Percentiles rank a stretch among this genome's conserved stretches.
Conservation (phyloP, 2,113 vertebrate genomes). For the Lagopus leucura region DNA sequence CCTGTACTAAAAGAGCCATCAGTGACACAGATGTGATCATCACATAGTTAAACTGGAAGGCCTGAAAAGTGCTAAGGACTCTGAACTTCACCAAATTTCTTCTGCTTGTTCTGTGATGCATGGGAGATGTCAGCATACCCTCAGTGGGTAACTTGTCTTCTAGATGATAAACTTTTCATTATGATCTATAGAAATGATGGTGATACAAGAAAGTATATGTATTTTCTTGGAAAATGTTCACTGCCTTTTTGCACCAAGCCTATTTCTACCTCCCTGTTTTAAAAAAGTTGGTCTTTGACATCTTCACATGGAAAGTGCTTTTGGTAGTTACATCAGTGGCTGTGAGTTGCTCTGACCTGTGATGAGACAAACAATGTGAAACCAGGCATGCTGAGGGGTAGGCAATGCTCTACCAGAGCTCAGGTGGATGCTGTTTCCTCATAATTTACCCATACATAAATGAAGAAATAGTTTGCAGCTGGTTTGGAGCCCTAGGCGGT, state of each 20-base stretch:
- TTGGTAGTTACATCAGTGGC: not conserved
- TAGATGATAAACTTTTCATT: not conserved
- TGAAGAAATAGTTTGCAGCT: not conserved
- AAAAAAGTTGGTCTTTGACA: not conserved
- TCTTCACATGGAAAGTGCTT: not conserved
- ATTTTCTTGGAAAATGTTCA: not conserved
- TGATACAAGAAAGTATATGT: not conserved
- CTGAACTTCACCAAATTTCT: not conserved
- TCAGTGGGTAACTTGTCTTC: not conserved
- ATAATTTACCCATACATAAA: not conserved
- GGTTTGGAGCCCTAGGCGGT: not conserved
- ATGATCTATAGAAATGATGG: not conserved
- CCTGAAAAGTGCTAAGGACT: not conserved
- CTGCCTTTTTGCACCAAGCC: not conserved
- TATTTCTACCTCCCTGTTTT: accelerated
- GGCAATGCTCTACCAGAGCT: accelerated
- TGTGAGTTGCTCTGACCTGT: not conserved
- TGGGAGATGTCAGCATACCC: not conserved
- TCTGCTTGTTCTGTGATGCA: not conserved
- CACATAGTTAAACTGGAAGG: not conserved
- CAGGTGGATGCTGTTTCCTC: not conserved
- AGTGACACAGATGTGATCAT: not conserved
- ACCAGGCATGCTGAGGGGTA: not conserved
- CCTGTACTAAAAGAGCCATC: not conserved
- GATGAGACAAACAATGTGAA: not conserved